Evolutionary conservation across 2,113 vertebrate species (phyloP).

Genomic region (Chelonoidis abingdonii): DNA sequence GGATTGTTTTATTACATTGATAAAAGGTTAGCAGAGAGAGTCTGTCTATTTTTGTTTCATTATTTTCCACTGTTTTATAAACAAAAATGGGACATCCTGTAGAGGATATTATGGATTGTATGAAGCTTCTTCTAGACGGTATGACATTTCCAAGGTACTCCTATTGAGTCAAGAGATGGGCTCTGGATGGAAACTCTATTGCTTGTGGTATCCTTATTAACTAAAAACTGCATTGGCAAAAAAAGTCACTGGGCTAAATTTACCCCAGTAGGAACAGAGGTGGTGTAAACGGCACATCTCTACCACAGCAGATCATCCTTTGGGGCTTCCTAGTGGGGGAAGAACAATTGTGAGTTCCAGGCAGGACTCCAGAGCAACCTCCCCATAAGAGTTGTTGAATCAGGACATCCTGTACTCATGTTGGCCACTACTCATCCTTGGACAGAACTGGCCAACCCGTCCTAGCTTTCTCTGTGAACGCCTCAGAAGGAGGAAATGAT

Average conservation of each 20-base stretch:
- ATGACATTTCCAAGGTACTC: not conserved
- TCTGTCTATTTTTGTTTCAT: slow-evolving; percentile 30
- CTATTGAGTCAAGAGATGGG: not conserved
- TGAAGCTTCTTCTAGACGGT: not conserved
- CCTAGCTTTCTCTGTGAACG: not conserved
- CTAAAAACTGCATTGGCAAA: not conserved
- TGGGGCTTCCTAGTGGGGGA: not conserved
- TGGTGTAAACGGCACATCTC: not conserved
- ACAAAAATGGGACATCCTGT: not conserved
- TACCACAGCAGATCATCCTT: not conserved
- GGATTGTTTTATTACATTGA: not conserved
- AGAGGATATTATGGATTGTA: not conserved
- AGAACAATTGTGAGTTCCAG: not conserved
- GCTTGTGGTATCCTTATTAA: not conserved
- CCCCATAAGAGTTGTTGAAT: not conserved
- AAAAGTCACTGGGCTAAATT: not conserved
- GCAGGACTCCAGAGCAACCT: not conserved
- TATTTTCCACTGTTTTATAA: slow-evolving; percentile 13
- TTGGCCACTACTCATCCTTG: not conserved
- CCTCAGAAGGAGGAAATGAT: not conserved
- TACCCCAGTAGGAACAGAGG: not conserved
- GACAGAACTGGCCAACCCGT: not conserved
- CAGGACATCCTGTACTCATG: not conserved
- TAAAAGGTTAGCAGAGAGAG: not conserved
- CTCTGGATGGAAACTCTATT: not conserved